A percentile compares a stretch with the other conserved stretches of the same genome.
Conservation (phyloP, 2,797 vertebrate species). For the Tinamus major region DNA sequence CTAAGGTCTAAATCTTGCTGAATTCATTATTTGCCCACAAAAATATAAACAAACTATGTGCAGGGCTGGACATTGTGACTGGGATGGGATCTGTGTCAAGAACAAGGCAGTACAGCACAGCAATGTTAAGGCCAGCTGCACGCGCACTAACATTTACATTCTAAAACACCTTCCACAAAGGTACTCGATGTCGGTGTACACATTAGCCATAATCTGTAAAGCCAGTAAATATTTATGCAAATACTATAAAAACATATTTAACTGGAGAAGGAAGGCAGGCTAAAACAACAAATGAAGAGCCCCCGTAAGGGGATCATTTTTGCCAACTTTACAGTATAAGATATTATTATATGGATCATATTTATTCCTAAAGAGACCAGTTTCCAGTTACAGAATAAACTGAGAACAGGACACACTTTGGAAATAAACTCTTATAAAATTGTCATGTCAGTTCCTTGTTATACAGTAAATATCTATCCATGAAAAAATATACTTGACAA, state of each 20-base stretch:
- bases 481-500: background rate
- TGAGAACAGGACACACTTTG: background rate
- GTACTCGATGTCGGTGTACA: slow-evolving; percentile 1
- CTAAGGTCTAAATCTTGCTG: background rate
- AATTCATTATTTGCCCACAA: slow-evolving; percentile 16
- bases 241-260: background rate
- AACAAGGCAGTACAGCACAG: slow-evolving; percentile 12
- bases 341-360: background rate
- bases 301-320: background rate
- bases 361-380: background rate
- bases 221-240: slow-evolving; percentile 1
- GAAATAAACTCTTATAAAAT: background rate
- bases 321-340: background rate
- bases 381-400: background rate
- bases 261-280: slow-evolving; percentile 1
- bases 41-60: slow-evolving; percentile 2
- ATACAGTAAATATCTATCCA: background rate
- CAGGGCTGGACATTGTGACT: background rate
- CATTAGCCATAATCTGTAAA: slow-evolving; percentile 1
- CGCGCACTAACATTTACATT: background rate
- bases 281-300: background rate
- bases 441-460: background rate
- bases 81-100: background rate
- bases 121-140: background rate
- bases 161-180: background rate